Evolutionary conservation across 2,888 invertebrate species (phyloP).

Genomic region (Phyllotreta striolata): DNA sequence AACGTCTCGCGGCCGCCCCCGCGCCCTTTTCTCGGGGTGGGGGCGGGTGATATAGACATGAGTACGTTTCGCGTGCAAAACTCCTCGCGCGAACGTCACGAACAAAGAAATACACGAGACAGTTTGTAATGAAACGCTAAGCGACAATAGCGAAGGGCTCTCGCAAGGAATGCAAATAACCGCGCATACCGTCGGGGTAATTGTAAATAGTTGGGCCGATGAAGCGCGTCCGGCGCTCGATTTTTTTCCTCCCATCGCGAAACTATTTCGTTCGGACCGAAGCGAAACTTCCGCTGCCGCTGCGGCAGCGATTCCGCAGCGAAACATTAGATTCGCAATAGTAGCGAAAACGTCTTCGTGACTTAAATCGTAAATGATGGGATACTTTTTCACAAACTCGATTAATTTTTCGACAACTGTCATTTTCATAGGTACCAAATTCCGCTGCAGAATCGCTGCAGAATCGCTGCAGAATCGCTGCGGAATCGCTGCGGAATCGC

Average conservation of each 20-base stretch:
- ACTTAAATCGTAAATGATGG: too few relatives aligned
- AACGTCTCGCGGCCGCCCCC: constrained; percentile 3
- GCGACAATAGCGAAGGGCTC: constrained; percentile 42
- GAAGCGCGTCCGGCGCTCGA: constrained; percentile 61
- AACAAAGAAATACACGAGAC: constrained; percentile 34
- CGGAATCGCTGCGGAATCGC: too few relatives aligned
- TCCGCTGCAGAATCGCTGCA: too few relatives aligned
- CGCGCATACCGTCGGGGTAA: constrained; percentile 57
- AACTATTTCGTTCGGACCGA: constrained; percentile 54
- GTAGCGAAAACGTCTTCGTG: too few relatives aligned
- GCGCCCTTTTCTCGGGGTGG: neutral
- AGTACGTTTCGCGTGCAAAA: constrained; percentile 10
- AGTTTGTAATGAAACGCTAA: constrained; percentile 36
- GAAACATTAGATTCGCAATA: too few relatives aligned
- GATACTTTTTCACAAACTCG: too few relatives aligned
- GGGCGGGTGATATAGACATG: constrained; percentile 25
- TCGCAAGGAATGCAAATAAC: constrained; percentile 53
- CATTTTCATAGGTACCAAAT: too few relatives aligned
- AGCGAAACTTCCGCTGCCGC: too few relatives aligned
- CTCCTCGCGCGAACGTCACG: neutral
- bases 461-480: too few relatives aligned
- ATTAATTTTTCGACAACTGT: too few relatives aligned
- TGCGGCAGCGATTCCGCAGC: too few relatives aligned
- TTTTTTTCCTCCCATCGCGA: constrained; percentile 53
- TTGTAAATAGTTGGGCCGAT: constrained; percentile 60